A percentile compares a stretch with the other conserved stretches of the same genome.
phyloP scores from a whole-genome alignment of 2,113 vertebrate species.

The Cercopithecus mona region DNA sequence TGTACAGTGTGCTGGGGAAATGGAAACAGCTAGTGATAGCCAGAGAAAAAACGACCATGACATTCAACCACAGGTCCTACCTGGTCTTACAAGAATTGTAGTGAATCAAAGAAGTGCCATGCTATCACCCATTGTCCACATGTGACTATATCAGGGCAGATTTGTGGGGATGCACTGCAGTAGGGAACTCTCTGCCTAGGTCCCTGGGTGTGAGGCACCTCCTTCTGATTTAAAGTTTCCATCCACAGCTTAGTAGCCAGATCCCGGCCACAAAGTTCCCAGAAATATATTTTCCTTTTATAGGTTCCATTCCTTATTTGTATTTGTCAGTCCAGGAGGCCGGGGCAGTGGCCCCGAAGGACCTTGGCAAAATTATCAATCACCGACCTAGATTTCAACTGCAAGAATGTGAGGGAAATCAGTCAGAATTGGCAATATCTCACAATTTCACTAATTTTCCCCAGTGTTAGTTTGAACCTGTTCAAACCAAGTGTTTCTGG shows the following conservation, averaged over 20 bases:
- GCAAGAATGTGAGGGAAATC: not conserved
- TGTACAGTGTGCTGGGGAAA: not conserved
- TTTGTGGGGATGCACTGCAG: fast-evolving
- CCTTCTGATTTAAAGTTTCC: not conserved
- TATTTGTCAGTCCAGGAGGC: not conserved
- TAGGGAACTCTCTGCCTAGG: too few relatives aligned
- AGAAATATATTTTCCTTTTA: not conserved
- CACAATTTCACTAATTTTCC: not conserved
- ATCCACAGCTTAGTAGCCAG: not conserved
- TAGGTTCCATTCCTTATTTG: too few relatives aligned
- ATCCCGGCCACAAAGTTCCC: too few relatives aligned
- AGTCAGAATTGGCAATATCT: not conserved
- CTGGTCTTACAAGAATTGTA: not conserved
- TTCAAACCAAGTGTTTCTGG: not conserved
- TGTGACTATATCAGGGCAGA: not conserved
- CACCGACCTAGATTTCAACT: not conserved
- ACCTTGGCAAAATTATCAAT: not conserved
- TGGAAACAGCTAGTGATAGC: not conserved
- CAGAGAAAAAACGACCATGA: not conserved
- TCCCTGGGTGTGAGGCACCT: not conserved
- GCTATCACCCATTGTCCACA: too few relatives aligned
- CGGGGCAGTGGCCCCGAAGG: not conserved
- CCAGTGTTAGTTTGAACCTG: not conserved
- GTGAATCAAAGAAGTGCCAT: not conserved
- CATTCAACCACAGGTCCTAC: too few relatives aligned